Evolutionary conservation across 2,113 vertebrate genomes (phyloP).

Genomic region (Pteropus alecto): DNA sequence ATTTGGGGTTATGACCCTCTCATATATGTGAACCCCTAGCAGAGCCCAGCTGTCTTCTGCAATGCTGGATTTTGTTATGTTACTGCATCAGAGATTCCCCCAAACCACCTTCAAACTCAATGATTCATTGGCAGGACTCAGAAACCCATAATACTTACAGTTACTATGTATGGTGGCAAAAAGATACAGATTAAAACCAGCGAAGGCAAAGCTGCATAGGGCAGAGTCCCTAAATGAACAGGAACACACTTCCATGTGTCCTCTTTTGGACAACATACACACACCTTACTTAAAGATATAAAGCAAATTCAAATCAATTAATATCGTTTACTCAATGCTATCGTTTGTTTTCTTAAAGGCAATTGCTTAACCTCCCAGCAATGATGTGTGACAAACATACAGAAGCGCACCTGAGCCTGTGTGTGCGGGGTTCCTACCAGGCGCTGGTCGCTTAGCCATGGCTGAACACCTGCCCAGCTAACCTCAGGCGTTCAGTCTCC

Average conservation of each 20-base stretch:
- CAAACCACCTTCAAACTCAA: background rate
- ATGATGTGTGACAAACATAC: too few species aligned
- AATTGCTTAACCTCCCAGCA: background rate
- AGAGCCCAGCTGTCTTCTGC: background rate
- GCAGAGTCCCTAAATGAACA: background rate
- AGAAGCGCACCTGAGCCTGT: background rate
- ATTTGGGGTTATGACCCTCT: background rate
- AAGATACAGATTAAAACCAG: background rate
- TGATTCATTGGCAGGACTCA: background rate
- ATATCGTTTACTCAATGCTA: background rate
- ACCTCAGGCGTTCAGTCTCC: background rate
- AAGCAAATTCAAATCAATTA: background rate
- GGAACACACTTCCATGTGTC: background rate
- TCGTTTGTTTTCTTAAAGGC: background rate
- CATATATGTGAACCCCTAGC: background rate
- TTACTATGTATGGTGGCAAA: background rate
- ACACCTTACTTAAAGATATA: background rate
- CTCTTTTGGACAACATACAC: too few species aligned
- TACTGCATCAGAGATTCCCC: background rate
- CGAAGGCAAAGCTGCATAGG: background rate
- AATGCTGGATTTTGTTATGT: background rate
- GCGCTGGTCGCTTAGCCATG: rapidly evolving
- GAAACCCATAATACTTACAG: background rate
- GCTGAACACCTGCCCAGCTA: background rate
- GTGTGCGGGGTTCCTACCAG: background rate